Conservation (phyloP, 2,113 vertebrate genomes). For the Bos javanicus region DNA sequence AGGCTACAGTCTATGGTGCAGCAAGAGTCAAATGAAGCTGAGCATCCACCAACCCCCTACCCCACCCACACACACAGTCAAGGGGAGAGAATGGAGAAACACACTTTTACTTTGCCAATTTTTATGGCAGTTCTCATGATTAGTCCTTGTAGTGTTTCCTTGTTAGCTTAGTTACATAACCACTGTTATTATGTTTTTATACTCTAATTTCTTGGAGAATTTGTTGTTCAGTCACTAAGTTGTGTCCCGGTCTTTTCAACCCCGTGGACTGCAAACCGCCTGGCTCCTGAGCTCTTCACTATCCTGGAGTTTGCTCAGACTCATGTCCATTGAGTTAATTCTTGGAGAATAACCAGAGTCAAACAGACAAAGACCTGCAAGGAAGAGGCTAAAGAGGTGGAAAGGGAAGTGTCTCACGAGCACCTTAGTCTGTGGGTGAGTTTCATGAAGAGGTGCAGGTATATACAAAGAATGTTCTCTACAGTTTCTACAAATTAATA, state of each 20-base stretch:
- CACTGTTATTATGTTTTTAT: not conserved
- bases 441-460: not conserved
- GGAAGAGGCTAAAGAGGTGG: not conserved
- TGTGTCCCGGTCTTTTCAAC: not conserved
- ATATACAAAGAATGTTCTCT: not conserved
- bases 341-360: not conserved
- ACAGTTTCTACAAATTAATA: not conserved
- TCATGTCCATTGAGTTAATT: not conserved
- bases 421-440: accelerated
- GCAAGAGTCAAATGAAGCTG: not conserved
- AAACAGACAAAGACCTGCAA: not conserved
- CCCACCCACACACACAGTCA: not conserved
- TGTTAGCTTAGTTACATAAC: not conserved
- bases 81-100: not conserved
- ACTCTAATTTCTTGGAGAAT: not conserved
- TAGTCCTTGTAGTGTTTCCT: not conserved
- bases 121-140: not conserved
- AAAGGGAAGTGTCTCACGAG: accelerated
- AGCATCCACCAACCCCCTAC: not conserved
- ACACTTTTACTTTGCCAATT: not conserved
- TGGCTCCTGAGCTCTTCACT: not conserved
- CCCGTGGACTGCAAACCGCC: not conserved
- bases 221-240: not conserved
- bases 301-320: not conserved
- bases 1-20: not conserved